Conservation (phyloP, 2,113 vertebrate species). For the Marcusenius ussheri region DNA sequence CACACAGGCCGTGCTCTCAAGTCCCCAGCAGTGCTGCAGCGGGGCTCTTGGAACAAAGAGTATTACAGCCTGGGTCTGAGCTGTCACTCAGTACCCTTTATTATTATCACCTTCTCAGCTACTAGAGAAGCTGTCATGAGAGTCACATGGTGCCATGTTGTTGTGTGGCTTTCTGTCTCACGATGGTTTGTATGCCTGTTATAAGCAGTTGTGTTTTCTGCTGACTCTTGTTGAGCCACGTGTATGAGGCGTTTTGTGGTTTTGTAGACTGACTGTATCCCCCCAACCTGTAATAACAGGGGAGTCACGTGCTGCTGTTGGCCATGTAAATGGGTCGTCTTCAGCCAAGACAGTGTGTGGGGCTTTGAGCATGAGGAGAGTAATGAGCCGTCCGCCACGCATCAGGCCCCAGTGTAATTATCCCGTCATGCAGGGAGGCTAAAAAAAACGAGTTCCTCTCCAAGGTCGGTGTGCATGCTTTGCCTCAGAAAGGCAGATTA, state of each 20-base stretch:
- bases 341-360: background rate
- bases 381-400: background rate
- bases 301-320: background rate
- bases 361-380: background rate
- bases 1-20: background rate
- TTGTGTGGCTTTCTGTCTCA: background rate
- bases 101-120: background rate
- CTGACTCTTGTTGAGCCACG: background rate
- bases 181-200: background rate
- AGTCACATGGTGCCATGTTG: background rate
- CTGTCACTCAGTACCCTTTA: background rate
- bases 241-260: background rate
- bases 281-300: background rate
- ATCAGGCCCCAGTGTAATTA: constrained; percentile 12
- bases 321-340: background rate
- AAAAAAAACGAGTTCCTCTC: background rate
- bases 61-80: background rate
- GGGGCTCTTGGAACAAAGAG: background rate
- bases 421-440: background rate
- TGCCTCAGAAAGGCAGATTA: constrained; percentile 12
- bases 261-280: background rate
- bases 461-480: constrained; percentile 22
- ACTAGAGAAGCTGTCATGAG: background rate
- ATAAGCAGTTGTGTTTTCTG: background rate
- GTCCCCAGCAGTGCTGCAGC: background rate